Base-by-base conservation (phyloP, 2,797 vertebrate species). In the Pogoniulus pusillus region DNA sequence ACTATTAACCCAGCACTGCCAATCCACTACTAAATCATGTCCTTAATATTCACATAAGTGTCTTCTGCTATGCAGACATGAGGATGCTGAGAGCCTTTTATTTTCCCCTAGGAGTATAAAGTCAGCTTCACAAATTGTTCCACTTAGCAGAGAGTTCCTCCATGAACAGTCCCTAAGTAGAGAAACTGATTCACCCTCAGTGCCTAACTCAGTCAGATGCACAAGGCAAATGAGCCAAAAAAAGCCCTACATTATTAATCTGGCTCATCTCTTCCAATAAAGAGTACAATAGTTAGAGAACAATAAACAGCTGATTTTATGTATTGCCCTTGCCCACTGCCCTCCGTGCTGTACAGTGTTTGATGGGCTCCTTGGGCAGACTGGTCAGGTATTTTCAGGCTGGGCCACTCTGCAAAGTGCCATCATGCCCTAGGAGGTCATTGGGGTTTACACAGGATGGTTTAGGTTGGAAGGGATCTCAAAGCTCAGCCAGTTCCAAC, bases 351-450 rank as follows among this genome's bases (percentile, higher is more conserved):
- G n/a, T 43, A 39, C 37, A 72, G 8, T 0, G 0, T 13, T 47
- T 37, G 32, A 27, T 59, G 79, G 41, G 53, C 39, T 51, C 55
- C 43, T n/a, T 8, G 11, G 54, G 58, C 43, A 91, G 35, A 35
- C 5, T 24, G 57, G 39, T 7, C 9, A 53, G 30, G 12, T 27
- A 9, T 45, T 71, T 16, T 16, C 18, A 82, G 65, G 35, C n/a
- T n/a, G n/a, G n/a, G n/a, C n/a, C n/a, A n/a, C n/a, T n/a, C 35
- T 73, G n/a, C 1, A 3, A 16, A 53, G 19, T 6, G 5, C 12
- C 53, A 73, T 24, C 0, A 0, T 13, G 19, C 8, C 59, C 32
- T 47, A 57, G 0, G 2, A 45, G 32, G 63, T 32, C 2, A 1
- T 3, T 32, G 54, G 22, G 16, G 3, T 57, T 90, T 73, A n/a